These are phyloP conservation scores for Macquaria ambigua DNA, from an alignment of 2,113 vertebrate species.

Conservation along the genomic window DNA sequence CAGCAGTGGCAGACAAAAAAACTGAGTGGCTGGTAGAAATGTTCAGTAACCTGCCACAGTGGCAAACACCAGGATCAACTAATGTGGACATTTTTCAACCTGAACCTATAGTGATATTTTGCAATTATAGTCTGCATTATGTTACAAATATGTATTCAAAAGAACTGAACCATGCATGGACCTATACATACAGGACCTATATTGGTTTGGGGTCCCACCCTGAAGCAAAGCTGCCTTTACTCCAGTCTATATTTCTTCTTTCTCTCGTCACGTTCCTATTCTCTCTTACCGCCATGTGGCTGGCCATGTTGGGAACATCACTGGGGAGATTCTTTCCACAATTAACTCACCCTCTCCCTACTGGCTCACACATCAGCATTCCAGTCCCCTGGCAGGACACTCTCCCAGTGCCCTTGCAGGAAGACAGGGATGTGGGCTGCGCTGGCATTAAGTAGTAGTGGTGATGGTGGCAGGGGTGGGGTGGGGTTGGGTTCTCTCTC, in stretches of 20 bases:
- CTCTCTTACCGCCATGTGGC: constrained; percentile 47
- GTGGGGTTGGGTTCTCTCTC: constrained; percentile 12
- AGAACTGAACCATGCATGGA: neutral
- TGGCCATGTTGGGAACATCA: constrained; percentile 72
- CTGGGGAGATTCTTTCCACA: constrained; percentile 81
- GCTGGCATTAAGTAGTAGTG: constrained; percentile 33
- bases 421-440: constrained; percentile 47
- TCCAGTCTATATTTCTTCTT: neutral
- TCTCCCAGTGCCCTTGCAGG: constrained; percentile 59
- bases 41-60: too few species aligned
- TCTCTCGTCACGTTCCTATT: constrained; percentile 16
- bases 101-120: neutral
- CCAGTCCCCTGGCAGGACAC: constrained; percentile 68
- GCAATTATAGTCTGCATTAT: neutral
- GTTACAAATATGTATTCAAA: neutral
- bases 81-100: neutral
- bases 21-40: too few species aligned
- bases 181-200: too few species aligned
- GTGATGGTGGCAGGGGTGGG: neutral
- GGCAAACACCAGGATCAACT: neutral
- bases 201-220: neutral
- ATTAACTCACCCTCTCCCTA: constrained; percentile 76
- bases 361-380: constrained; percentile 77
- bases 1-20: too few species aligned
- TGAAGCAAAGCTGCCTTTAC: neutral